Evolutionary conservation across 2,113 vertebrate species (phyloP).

Genomic region (Sarotherodon lohbergeri): DNA sequence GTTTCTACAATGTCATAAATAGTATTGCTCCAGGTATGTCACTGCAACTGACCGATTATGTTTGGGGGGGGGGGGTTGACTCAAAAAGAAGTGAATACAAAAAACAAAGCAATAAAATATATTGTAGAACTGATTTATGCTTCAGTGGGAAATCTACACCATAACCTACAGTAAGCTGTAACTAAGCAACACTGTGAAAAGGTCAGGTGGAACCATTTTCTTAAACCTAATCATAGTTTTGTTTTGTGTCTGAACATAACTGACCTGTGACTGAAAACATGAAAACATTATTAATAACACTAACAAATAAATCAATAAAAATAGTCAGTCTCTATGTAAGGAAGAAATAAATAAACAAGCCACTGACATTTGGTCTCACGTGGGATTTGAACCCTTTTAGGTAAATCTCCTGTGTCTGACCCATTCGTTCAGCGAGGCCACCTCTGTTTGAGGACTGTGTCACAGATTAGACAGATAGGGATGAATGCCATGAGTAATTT

Average conservation of each 20-base stretch:
- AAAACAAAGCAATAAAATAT: background rate
- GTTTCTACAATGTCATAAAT: background rate
- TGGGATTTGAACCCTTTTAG: background rate
- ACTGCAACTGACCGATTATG: background rate
- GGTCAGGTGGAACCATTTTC: background rate
- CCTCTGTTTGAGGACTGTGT: background rate
- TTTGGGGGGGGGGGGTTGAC: too few species aligned
- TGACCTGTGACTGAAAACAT: background rate
- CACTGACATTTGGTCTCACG: background rate
- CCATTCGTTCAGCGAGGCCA: accelerated
- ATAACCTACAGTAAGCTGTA: accelerated
- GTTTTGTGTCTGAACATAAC: background rate
- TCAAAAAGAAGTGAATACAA: background rate
- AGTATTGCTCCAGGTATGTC: background rate
- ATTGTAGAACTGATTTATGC: background rate
- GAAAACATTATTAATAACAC: background rate
- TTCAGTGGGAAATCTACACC: background rate
- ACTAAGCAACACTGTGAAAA: background rate
- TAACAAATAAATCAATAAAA: background rate
- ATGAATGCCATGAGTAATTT: background rate
- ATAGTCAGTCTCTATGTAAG: accelerated
- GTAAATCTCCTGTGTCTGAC: background rate
- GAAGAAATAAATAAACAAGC: background rate
- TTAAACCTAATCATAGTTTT: background rate
- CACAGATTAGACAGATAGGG: background rate